Conservation (phyloP, 2,113 vertebrate genomes). For the Gymnobelideus leadbeateri region DNA sequence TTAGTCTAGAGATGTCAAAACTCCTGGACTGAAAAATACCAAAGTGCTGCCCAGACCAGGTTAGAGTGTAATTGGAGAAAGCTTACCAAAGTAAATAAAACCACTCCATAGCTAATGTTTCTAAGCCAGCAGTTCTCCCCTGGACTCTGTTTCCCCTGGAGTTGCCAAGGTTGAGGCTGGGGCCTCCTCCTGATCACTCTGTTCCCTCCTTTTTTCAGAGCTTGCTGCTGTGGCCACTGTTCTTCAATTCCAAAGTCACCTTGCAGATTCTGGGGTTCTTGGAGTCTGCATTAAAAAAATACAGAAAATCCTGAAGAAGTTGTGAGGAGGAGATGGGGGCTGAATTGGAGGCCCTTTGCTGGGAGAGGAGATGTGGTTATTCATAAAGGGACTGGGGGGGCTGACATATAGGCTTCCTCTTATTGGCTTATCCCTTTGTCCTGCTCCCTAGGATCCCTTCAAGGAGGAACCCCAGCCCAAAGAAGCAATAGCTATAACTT, state of each 20-base stretch:
- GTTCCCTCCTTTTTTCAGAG: background rate
- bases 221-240: background rate
- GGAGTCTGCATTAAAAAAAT: accelerated
- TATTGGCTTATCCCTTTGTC: background rate
- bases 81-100: background rate
- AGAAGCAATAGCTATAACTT: background rate
- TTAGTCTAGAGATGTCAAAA: too few relatives aligned
- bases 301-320: background rate
- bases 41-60: too few relatives aligned
- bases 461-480: background rate
- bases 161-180: background rate
- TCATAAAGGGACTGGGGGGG: too few relatives aligned
- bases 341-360: background rate
- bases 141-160: background rate
- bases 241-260: background rate
- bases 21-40: too few relatives aligned
- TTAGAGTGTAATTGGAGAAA: background rate
- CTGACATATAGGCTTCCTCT: background rate
- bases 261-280: too few relatives aligned
- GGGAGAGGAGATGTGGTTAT: background rate
- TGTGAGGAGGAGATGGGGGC: background rate
- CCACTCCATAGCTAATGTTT: background rate
- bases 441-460: background rate
- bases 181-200: background rate
- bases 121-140: background rate